Percentiles rank a stretch among this genome's conserved stretches.
These are phyloP conservation scores for Plagodis dolabraria DNA, from an alignment of 2,888 invertebrate species.

Conservation along the genomic window DNA sequence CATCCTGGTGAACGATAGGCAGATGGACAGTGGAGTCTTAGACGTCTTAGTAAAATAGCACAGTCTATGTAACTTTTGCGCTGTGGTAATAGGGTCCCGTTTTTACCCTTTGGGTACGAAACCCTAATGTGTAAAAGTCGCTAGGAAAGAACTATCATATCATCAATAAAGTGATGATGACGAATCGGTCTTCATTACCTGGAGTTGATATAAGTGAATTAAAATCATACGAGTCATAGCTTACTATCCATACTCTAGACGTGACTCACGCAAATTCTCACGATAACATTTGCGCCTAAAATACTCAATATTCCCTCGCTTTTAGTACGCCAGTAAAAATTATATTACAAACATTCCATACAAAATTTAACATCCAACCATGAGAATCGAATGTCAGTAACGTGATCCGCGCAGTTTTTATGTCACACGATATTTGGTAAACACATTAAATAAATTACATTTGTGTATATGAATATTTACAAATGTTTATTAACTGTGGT, in stretches of 20 bases:
- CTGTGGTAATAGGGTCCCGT: too few species aligned
- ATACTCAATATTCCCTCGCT: slow-evolving; percentile 23
- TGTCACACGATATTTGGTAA: slow-evolving; percentile 56
- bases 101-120: too few species aligned
- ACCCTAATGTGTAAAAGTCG: too few species aligned
- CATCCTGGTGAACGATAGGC: too few species aligned
- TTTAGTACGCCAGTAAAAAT: slow-evolving; percentile 35
- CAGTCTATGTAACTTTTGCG: too few species aligned
- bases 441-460: slow-evolving; percentile 41
- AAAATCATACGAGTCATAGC: neutral
- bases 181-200: too few species aligned
- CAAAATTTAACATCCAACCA: slow-evolving; percentile 23
- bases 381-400: slow-evolving; percentile 45
- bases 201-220: too few species aligned
- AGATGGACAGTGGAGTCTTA: too few species aligned
- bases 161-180: too few species aligned
- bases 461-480: slow-evolving; percentile 41
- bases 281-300: slow-evolving; percentile 24
- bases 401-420: slow-evolving; percentile 48
- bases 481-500: slow-evolving; percentile 42
- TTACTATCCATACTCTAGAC: slow-evolving; percentile 1
- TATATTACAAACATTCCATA: slow-evolving; percentile 28
- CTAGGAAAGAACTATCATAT: too few species aligned
- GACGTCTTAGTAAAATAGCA: too few species aligned
- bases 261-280: slow-evolving; percentile 20